phyloP scores from a whole-genome alignment of 1,140 invertebrate species.

The Pachyrhynchus sulphureomaculatus region DNA sequence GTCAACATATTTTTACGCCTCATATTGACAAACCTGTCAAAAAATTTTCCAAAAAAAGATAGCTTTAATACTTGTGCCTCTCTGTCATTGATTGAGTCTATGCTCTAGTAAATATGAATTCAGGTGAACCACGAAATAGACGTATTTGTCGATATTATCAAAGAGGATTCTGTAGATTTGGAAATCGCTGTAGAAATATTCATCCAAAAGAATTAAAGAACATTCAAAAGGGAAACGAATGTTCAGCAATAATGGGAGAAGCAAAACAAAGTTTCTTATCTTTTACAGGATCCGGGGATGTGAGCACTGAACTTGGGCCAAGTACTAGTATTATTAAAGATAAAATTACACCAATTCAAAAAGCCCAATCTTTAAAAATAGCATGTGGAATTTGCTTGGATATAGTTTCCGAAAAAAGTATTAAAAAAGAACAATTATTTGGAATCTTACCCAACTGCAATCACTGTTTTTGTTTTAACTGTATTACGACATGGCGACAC shows the following conservation, averaged over 20 bases:
- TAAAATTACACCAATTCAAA: slow-evolving; percentile 48
- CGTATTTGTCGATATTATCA: slow-evolving; percentile 19
- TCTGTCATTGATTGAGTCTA: too few relatives aligned
- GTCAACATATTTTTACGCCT: too few relatives aligned
- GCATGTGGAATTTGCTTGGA: slow-evolving; percentile 88
- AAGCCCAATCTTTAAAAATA: slow-evolving; percentile 67
- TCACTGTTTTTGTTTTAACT: slow-evolving; percentile 83
- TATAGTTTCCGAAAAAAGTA: slow-evolving; percentile 71
- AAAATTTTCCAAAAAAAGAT: too few relatives aligned
- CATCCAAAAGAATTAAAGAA: background rate
- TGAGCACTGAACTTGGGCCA: background rate
- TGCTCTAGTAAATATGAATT: too few relatives aligned
- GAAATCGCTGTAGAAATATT: slow-evolving; percentile 24
- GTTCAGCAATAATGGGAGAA: background rate
- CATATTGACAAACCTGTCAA: too few relatives aligned
- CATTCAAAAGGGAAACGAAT: background rate
- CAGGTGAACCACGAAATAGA: background rate
- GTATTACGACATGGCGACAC: slow-evolving; percentile 82
- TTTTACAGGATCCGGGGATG: background rate
- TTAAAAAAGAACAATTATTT: slow-evolving; percentile 69
- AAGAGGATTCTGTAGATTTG: slow-evolving; percentile 31
- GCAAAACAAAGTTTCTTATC: background rate
- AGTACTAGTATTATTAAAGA: slow-evolving; percentile 1
- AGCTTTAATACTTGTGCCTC: too few relatives aligned
- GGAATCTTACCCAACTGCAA: slow-evolving; percentile 87